A percentile compares a stretch with the other conserved stretches of the same genome.
Conservation (phyloP, 2,888 invertebrate genomes). For the Drosophila paranaensis region DNA sequence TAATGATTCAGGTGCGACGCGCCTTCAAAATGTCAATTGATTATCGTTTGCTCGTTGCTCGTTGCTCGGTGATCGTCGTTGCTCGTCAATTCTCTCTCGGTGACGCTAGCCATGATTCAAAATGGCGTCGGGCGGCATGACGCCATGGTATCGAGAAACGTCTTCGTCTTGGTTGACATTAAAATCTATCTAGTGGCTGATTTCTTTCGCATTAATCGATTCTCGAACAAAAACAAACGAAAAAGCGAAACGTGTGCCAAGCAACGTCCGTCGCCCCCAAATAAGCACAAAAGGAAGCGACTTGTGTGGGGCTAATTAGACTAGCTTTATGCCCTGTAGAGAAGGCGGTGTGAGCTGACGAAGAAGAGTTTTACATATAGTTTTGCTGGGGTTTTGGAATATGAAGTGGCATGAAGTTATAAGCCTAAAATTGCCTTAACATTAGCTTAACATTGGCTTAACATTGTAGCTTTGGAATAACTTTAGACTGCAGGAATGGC, state of each 20-base stretch:
- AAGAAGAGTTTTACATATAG: not conserved
- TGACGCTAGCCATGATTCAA: constrained; percentile 47
- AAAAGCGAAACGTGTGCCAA: constrained; percentile 66
- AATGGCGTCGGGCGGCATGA: constrained; percentile 55
- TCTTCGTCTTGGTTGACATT: constrained; percentile 39
- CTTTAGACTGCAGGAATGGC: no score
- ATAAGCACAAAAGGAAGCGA: not conserved
- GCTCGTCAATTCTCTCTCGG: not conserved
- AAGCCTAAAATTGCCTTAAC: not conserved
- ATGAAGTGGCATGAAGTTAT: not conserved
- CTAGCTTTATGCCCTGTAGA: constrained; percentile 16
- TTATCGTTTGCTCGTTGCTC: constrained; percentile 23
- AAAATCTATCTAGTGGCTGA: constrained; percentile 22
- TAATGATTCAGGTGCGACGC: constrained; percentile 76
- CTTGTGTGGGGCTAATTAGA: not conserved
- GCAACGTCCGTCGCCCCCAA: constrained; percentile 35
- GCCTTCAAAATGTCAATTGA: constrained; percentile 70
- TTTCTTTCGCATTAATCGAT: constrained; percentile 60
- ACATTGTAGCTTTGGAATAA: no score
- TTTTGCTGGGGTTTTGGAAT: not conserved
- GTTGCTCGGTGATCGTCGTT: not conserved
- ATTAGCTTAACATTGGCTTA: no score
- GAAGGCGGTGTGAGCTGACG: not conserved
- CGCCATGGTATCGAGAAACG: constrained; percentile 42
- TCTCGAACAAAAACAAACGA: constrained; percentile 20